phyloP scores from a whole-genome alignment of 2,888 invertebrate genomes.

The Leptinotarsa tumamoca region DNA sequence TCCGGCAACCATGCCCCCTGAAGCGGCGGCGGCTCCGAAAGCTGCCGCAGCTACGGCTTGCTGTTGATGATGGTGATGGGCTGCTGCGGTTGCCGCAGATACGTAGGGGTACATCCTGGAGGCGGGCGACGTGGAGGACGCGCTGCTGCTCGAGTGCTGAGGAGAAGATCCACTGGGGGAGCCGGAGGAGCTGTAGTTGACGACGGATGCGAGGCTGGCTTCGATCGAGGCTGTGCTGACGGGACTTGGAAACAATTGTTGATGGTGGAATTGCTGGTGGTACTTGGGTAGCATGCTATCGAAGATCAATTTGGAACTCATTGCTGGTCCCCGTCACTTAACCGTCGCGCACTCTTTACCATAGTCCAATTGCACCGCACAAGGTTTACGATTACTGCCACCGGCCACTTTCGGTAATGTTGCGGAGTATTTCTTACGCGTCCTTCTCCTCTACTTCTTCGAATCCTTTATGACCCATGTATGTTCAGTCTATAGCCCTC shows the following conservation, averaged over 20 bases:
- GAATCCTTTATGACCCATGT: constrained; percentile 89
- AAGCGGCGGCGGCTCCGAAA: constrained; percentile 76
- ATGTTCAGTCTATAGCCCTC: constrained; percentile 87
- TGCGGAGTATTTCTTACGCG: constrained; percentile 68
- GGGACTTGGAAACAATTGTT: constrained; percentile 72
- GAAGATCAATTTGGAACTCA: constrained; percentile 97
- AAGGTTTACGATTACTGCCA: constrained; percentile 60
- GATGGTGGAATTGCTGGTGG: constrained; percentile 81
- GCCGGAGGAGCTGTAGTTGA: constrained; percentile 71
- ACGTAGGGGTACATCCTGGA: constrained; percentile 95
- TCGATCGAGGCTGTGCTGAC: constrained; percentile 75
- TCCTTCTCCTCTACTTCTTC: constrained; percentile 77
- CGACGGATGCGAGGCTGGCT: constrained; percentile 78
- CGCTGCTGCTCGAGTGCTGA: constrained; percentile 72
- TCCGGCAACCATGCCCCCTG: constrained; percentile 74
- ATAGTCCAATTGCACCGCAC: constrained; percentile 60
- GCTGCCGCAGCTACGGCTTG: constrained; percentile 75
- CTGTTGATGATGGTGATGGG: constrained; percentile 79
- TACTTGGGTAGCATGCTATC: constrained; percentile 98
- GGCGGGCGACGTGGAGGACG: constrained; percentile 72
- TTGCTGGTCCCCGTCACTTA: constrained; percentile 71
- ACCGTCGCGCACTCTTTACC: constrained; percentile 63
- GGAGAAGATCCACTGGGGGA: constrained; percentile 79
- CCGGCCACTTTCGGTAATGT: constrained; percentile 58
- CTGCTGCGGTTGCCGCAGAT: constrained; percentile 74